Base-by-base conservation (phyloP, 2,113 vertebrate species). In the Hippopotamus amphibius region DNA sequence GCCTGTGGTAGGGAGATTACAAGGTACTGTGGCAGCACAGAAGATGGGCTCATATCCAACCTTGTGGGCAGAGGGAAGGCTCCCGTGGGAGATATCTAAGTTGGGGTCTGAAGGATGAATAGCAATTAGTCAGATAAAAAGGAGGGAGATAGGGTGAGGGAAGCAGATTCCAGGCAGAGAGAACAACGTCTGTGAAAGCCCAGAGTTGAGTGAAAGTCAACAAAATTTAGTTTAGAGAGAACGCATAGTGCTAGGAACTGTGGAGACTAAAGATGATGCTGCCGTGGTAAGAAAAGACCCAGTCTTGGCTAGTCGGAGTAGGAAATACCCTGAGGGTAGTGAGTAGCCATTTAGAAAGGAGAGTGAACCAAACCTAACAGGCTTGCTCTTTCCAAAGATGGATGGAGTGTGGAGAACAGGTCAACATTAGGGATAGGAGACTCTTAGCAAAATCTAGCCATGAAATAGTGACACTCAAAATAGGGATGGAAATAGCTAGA, bases 121-220 rank as follows among this genome's bases (percentile, higher is more conserved):
- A 86, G 33, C 53, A 55, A n/a, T 50, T 57, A 87, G 15, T 46
- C 28, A 87, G 48, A 10, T 48, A 65, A 83, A 50, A 9, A 24
- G 17, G 4, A 28, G 28, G 66, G 7, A 22, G 12, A 30, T 6
- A 15, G 0, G 6, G 30, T 15, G 7, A 37, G 1, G 65, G 30
- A 48, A 89, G 61, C 68, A 3, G 24, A 53, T 85, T 93, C 53
- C 46, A 72, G 68, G 13, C 7, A 81, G 57, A 72, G 21, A 59
- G 16, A 76, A 84, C n/a, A 53, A 41, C 55, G 4, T 94, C 43
- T 83, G 1, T 50, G 69, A 72, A 77, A 57, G 46, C 24, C 71
- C 10, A 66, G 57, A 88, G 69, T 28, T 16, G 55, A 88, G 6
- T 57, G 61, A 76, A 91, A 86, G 66, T 82, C 48, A 61, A 48